These are phyloP conservation scores for Ephydatia muelleri DNA, from an alignment of 37 sponge, comb jelly and placozoan genomes.

Conservation along the genomic window DNA sequence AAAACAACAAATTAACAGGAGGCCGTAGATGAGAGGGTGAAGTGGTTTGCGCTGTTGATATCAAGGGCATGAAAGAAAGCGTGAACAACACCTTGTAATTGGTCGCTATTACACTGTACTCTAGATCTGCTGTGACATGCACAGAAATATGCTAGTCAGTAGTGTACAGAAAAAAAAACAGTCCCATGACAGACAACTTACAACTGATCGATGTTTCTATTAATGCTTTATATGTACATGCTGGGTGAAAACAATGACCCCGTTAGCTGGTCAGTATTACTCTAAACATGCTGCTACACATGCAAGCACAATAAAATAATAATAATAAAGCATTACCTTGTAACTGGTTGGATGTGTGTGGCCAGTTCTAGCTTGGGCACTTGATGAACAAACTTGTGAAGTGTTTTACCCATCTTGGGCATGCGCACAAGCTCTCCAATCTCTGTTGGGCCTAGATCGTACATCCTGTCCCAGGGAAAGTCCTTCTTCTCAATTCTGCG, in stretches of 20 bases:
- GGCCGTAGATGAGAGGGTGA: too few relatives aligned
- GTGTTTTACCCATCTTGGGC: slow-evolving; percentile 98
- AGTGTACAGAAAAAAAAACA: neutral
- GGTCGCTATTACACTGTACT: neutral
- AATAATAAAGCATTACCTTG: slow-evolving; percentile 60
- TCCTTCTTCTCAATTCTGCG: slow-evolving; percentile 97
- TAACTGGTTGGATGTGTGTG: slow-evolving; percentile 97
- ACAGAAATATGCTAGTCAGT: neutral
- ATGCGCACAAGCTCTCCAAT: slow-evolving; percentile 96
- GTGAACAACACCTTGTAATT: neutral
- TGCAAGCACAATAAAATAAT: neutral
- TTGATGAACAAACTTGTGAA: slow-evolving; percentile 96
- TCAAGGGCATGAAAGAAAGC: too few relatives aligned
- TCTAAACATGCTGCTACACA: too few relatives aligned
- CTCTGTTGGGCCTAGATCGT: slow-evolving; percentile 92
- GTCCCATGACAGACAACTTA: too few relatives aligned
- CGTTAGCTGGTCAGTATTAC: too few relatives aligned
- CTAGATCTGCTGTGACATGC: neutral
- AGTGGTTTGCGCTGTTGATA: too few relatives aligned
- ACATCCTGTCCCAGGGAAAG: slow-evolving; percentile 95
- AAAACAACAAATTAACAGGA: too few relatives aligned
- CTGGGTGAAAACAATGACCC: too few relatives aligned
- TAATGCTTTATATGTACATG: too few relatives aligned
- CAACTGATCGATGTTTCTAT: too few relatives aligned
- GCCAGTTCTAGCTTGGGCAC: slow-evolving; percentile 96